Evolutionary conservation across 1,140 invertebrate species (phyloP).

Genomic region (Dreissena rostriformis): DNA sequence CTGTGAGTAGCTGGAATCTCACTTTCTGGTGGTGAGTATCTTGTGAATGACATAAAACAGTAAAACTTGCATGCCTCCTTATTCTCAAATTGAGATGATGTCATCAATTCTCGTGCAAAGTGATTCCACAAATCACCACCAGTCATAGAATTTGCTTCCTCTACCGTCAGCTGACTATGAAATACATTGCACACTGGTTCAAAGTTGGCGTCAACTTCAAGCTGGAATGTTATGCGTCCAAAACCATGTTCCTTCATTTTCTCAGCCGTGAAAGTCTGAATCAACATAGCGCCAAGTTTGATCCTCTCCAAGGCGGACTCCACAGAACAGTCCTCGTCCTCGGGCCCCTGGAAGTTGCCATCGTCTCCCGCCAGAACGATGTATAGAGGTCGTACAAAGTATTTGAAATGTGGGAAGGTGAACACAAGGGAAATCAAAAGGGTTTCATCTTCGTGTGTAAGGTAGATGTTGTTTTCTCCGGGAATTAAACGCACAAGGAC

Average conservation of each 20-base stretch:
- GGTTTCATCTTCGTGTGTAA: slow-evolving; percentile 68
- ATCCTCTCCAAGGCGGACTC: slow-evolving; percentile 90
- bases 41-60: slow-evolving; percentile 93
- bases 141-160: slow-evolving; percentile 87
- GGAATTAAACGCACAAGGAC: slow-evolving; percentile 72
- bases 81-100: slow-evolving; percentile 83
- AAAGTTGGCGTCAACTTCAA: slow-evolving; percentile 84
- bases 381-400: slow-evolving; percentile 82
- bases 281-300: slow-evolving; percentile 88
- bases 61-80: slow-evolving; percentile 91
- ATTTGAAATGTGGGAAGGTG: slow-evolving; percentile 63
- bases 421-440: slow-evolving; percentile 69
- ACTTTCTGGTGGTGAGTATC: slow-evolving; percentile 86
- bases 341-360: slow-evolving; percentile 90
- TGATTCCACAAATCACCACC: slow-evolving; percentile 92
- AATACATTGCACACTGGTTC: slow-evolving; percentile 83
- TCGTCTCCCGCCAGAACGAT: slow-evolving; percentile 84
- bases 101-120: slow-evolving; percentile 90
- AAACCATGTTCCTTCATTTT: slow-evolving; percentile 92
- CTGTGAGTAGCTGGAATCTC: slow-evolving; percentile 85
- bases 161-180: slow-evolving; percentile 87
- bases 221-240: slow-evolving; percentile 90
- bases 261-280: slow-evolving; percentile 94
- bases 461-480: slow-evolving; percentile 74
- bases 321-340: slow-evolving; percentile 86